Conservation (phyloP, 2,888 invertebrate species). For the Monopis laevigella region DNA sequence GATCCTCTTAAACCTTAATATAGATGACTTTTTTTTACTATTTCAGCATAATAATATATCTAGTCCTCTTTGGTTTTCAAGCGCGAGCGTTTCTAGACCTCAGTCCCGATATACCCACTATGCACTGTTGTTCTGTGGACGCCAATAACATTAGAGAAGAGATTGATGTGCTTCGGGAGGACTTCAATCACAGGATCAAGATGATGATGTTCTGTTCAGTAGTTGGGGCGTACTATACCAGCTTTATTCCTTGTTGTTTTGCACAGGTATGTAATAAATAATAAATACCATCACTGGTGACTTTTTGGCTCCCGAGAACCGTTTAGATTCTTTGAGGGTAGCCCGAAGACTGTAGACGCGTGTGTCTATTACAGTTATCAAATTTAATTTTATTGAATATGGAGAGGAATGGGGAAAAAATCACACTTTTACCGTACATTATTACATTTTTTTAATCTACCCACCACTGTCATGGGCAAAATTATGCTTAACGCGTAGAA, state of each 20-base stretch:
- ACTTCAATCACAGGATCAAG: conserved; percentile 90
- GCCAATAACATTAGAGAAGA: conserved; percentile 81
- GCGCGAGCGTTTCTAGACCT: conserved; percentile 81
- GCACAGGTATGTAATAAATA: conserved; percentile 71
- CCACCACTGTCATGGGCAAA: too few relatives aligned
- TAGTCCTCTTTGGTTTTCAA: conserved; percentile 83
- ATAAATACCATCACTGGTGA: too few relatives aligned
- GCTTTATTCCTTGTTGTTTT: conserved; percentile 90
- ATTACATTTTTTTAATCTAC: too few relatives aligned
- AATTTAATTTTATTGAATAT: too few relatives aligned
- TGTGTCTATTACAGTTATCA: too few relatives aligned
- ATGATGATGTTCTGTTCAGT: conserved; percentile 88
- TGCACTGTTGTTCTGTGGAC: conserved; percentile 81
- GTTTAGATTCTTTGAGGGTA: too few relatives aligned
- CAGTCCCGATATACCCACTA: conserved; percentile 65
- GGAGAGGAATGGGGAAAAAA: too few relatives aligned
- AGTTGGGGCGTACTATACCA: conserved; percentile 86
- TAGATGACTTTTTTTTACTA: conserved; percentile 4
- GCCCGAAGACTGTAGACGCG: too few relatives aligned
- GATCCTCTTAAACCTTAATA: too few relatives aligned
- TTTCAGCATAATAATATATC: conserved; percentile 77
- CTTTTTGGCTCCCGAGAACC: too few relatives aligned
- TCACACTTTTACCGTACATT: too few relatives aligned
- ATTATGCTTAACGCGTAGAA: too few relatives aligned
- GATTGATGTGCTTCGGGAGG: conserved; percentile 83